phyloP scores from a whole-genome alignment of 2,113 vertebrate species.

The Nematolebias whitei region DNA sequence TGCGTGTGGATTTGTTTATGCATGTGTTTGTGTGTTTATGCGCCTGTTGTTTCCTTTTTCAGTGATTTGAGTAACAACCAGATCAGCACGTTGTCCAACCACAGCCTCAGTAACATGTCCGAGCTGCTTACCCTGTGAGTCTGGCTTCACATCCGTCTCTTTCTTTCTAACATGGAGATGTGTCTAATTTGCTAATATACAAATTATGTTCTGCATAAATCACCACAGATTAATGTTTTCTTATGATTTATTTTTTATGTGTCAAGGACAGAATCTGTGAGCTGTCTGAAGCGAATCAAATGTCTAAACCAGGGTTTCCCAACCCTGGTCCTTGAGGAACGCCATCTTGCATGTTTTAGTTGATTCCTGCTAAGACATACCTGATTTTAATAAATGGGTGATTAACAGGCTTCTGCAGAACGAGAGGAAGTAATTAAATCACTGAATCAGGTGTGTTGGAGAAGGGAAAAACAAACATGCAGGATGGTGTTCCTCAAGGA shows the following conservation, averaged over 20 bases:
- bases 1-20: slow-evolving; percentile 23
- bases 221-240: background rate
- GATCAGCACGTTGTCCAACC: slow-evolving; percentile 98
- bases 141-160: slow-evolving; percentile 58
- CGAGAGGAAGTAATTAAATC: too few relatives aligned
- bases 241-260: background rate
- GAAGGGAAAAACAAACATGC: too few relatives aligned
- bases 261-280: background rate
- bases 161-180: slow-evolving; percentile 15
- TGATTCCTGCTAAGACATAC: too few relatives aligned
- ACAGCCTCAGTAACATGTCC: slow-evolving; percentile 99
- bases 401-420: too few relatives aligned
- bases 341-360: too few relatives aligned
- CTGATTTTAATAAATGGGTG: too few relatives aligned
- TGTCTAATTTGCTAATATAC: too few relatives aligned
- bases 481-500: too few relatives aligned
- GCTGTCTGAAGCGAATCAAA: background rate
- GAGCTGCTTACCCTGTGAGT: slow-evolving; percentile 99
- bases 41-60: slow-evolving; percentile 79
- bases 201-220: too few relatives aligned
- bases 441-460: too few relatives aligned
- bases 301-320: too few relatives aligned
- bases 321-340: too few relatives aligned
- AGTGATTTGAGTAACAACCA: slow-evolving; percentile 99
- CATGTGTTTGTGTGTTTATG: slow-evolving; percentile 51